A percentile compares a stretch with the other conserved stretches of the same genome.
These are phyloP conservation scores for Lasioglossum zephyrum DNA, from an alignment of 2,888 invertebrate species.

Conservation along the genomic window DNA sequence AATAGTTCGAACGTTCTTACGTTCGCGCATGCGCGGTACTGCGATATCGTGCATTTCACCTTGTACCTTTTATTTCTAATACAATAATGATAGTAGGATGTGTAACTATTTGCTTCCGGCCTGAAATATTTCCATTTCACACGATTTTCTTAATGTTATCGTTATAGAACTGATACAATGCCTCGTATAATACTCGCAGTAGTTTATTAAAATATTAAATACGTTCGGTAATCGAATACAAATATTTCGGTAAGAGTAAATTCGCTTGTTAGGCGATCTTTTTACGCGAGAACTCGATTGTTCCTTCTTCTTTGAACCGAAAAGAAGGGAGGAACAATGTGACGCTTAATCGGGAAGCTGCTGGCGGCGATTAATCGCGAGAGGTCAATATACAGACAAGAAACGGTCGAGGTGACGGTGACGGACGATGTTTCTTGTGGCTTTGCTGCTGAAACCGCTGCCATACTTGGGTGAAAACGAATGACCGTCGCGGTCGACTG, in stretches of 20 bases:
- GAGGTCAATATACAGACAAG: not conserved
- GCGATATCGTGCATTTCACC: not conserved
- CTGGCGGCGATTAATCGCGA: slow-evolving; percentile 6
- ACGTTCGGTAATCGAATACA: too few species aligned
- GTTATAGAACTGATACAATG: too few species aligned
- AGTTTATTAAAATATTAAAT: too few species aligned
- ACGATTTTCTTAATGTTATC: too few species aligned
- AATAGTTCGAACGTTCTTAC: slow-evolving; percentile 1
- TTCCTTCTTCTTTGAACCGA: not conserved
- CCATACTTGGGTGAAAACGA: slow-evolving; percentile 35
- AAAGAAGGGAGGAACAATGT: not conserved
- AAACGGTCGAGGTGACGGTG: slow-evolving; percentile 5
- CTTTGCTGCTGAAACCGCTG: slow-evolving; percentile 29
- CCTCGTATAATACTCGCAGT: too few species aligned
- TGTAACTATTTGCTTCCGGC: too few species aligned
- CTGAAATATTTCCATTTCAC: too few species aligned
- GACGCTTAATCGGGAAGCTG: not conserved
- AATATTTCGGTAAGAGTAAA: not conserved
- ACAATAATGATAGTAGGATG: not conserved
- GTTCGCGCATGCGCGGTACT: not conserved
- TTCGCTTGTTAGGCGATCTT: not conserved
- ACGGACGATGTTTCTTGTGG: slow-evolving; percentile 25
- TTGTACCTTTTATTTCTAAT: not conserved
- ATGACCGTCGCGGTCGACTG: slow-evolving; percentile 22
- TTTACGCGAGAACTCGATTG: not conserved